Percentiles rank a stretch among this genome's conserved stretches.
Conservation (phyloP, 2,888 invertebrate genomes). For the Acanthosepion esculentum region DNA sequence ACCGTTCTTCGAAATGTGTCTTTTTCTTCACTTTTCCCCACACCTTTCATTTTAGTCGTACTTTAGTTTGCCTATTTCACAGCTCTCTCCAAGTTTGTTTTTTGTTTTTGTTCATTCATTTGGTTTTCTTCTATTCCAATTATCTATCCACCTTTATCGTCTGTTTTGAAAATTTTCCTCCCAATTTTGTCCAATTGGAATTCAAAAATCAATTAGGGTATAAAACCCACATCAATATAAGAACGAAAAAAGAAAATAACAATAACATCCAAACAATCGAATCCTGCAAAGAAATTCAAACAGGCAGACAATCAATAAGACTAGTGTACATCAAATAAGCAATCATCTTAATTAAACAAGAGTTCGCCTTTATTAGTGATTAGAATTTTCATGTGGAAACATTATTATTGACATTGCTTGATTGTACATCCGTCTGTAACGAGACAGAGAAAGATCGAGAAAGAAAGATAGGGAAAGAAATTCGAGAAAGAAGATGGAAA, state of each 20-base stretch:
- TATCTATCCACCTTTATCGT: neutral
- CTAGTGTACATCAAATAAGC: neutral
- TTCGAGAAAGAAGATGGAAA: neutral
- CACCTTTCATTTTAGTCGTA: too few species aligned
- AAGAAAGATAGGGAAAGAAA: neutral
- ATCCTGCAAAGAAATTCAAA: neutral
- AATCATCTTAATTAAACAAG: slow-evolving; percentile 33
- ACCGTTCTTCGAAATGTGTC: too few species aligned
- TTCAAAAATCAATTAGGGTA: neutral
- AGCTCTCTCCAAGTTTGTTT: neutral
- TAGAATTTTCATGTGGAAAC: neutral
- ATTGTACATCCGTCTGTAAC: neutral
- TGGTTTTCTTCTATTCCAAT: neutral
- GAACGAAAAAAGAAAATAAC: neutral
- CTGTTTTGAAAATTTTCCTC: neutral
- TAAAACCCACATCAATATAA: neutral
- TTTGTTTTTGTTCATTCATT: neutral
- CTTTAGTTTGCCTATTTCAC: too few species aligned
- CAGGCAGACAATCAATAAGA: neutral
- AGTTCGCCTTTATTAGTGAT: neutral
- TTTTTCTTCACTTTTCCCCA: too few species aligned
- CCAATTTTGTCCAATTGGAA: neutral
- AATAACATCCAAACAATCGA: neutral
- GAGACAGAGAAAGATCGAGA: neutral
- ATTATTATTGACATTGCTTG: neutral